Evolutionary conservation across 2,113 vertebrate species (phyloP), one percentile per base, ranked within the genome.

Genomic region (Sterrhoptilus dennistouni): DNA sequence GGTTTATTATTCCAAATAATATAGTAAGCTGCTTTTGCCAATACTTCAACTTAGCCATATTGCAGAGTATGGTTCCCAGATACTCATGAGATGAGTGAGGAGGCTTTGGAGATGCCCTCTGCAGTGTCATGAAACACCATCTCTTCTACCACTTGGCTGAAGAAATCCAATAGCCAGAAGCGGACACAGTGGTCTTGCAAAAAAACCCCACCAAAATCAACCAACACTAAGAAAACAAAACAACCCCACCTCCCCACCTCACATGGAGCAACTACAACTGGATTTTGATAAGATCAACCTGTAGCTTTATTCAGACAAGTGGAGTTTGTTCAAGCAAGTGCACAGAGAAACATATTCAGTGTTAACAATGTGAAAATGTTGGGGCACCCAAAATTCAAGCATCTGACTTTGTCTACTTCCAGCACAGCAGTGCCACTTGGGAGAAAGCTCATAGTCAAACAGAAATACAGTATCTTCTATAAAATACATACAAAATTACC

Each of bases 401-500:
- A 74, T 70, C 54, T 78, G 80, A 81, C 66, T 87, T 96, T 38
- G 36, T 47, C 65, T 47, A 45, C 40, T 91, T 81, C 35, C 33
- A 87, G 76, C 90, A 79, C 83, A 97, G 94, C 89, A 59, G 84
- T 87, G 77, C 92, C 91, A 93, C 95, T 94, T 92, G 7, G 16
- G 74, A 95, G 36, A 94, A 96, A 97, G 97, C 97, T 97, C 87
- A 59, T 14, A 83, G 89, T 97, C 96, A 95, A 96, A 97, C 13
- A 98, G 95, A 98, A 97, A 97, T 93, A 92, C 79, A 85, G 87
- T 92, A 93, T 93, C 96, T 97, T 90, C 89, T 95, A 92, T 94
- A 97, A 93, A 97, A 98, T 96, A 97, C 96, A 97, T 97, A 97
- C 91, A 96, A 97, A 98, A 98, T 97, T 97, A 97, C 97, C 40